Evolutionary conservation across 2,113 vertebrate species (phyloP), one percentile per base, ranked within the genome.

Genomic region (Solea senegalensis): DNA sequence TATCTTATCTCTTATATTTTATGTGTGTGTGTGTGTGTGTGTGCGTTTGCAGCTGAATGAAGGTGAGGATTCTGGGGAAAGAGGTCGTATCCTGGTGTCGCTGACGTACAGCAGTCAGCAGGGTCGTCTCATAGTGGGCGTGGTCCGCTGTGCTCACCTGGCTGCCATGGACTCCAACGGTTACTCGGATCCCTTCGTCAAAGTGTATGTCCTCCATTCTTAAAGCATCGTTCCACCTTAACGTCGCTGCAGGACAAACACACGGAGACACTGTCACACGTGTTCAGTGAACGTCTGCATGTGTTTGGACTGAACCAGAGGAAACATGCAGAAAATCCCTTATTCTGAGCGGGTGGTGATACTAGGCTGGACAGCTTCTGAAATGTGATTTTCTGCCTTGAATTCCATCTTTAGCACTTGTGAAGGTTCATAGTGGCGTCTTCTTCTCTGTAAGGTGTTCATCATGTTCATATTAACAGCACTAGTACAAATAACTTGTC

Each of bases 91-190:
- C 86, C 91, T 98, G n/a, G 93, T 99, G 54, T 98, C 97, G 0
- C 95, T 99, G 46, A 95, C 91, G 91, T 99, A 98, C 91, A 97
- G 85, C 93, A 97, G 94, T 0, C 96, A 96, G 91, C 95, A 94
- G 77, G 91, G 95, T 0, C 94, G 95, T 11, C 93, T 99, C 50
- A 83, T 98, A 0, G 96, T 99, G 4, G 96, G 97, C 48, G 94
- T 99, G 26, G 82, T 97, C 7, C 97, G 97, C 74, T 98, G 97
- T 0, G 97, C 96, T 81, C 97, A 99, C 73, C 85, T 98, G 73
- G 96, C 97, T 0, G 95, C 97, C 74, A 99, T 99, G 97, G 97
- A 99, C 0, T 95, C 97, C 81, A 99, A 99, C 0, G 97, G 97
- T 66, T 99, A 98, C 92, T 98, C 97, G 0, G 97, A 99, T 64